Conservation (phyloP, 2,797 vertebrate species). For the Xiphorhynchus erythropygius region DNA sequence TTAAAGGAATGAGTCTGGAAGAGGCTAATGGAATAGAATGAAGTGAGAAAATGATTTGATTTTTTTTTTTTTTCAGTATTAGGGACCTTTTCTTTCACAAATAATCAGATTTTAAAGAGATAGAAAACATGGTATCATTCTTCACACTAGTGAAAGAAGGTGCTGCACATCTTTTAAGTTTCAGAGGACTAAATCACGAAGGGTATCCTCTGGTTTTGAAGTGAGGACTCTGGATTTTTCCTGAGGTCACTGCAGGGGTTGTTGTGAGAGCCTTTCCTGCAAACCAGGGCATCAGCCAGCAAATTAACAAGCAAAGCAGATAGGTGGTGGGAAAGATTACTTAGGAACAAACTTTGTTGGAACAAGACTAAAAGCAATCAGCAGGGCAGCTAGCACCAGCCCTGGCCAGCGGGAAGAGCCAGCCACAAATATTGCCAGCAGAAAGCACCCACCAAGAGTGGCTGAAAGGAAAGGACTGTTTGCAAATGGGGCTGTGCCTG, state of each 20-base stretch:
- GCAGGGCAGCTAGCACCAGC: background rate
- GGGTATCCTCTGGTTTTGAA: background rate
- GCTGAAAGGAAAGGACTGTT: background rate
- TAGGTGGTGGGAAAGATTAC: background rate
- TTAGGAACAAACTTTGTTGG: background rate
- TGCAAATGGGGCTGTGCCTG: background rate
- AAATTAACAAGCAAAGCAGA: background rate
- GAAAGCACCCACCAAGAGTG: background rate
- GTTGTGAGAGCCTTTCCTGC: background rate
- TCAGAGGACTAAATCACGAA: background rate
- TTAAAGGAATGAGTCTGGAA: background rate
- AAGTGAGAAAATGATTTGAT: background rate
- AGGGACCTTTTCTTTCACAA: background rate
- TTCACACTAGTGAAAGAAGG: background rate
- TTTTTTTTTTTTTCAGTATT: background rate
- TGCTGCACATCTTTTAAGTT: background rate
- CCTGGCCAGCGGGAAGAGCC: background rate
- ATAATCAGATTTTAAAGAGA: background rate
- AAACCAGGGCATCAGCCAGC: background rate
- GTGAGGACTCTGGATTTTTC: background rate
- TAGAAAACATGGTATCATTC: background rate
- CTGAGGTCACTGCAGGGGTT: background rate
- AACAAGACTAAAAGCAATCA: background rate
- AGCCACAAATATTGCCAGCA: background rate
- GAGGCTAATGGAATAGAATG: background rate